A percentile compares a stretch with the other conserved stretches of the same genome.
These are phyloP conservation scores for Melanostoma scalare DNA, from an alignment of 2,888 invertebrate species.

Conservation along the genomic window DNA sequence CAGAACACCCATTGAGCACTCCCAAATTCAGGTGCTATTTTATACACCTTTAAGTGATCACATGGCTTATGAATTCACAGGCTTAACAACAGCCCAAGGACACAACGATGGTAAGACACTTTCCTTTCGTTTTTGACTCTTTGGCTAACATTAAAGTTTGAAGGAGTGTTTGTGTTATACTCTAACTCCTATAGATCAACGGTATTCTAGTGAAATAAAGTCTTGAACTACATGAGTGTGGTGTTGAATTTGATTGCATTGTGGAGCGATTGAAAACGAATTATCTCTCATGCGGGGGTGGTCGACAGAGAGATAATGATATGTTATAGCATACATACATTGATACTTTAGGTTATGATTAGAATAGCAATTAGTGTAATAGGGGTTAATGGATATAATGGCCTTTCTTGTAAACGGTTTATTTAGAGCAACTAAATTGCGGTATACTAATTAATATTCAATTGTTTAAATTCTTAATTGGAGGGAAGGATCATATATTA, in stretches of 20 bases:
- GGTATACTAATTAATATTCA: conserved; percentile 1
- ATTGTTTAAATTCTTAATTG: conserved; percentile 5
- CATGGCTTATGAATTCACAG: conserved; percentile 64
- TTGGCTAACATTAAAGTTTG: conserved; percentile 32
- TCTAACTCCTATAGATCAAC: conserved; percentile 33
- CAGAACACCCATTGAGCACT: conserved; percentile 58
- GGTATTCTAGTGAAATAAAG: conserved; percentile 44
- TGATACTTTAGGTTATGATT: conserved; percentile 30
- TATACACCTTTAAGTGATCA: conserved; percentile 60
- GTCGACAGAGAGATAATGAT: conserved; percentile 48
- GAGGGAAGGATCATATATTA: too few species aligned
- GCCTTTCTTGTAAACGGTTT: conserved; percentile 23
- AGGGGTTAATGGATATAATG: conserved; percentile 39
- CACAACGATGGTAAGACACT: conserved; percentile 64
- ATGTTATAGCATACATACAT: conserved; percentile 32
- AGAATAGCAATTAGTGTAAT: conserved; percentile 42
- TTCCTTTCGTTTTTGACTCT: conserved; percentile 59
- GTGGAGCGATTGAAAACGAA: conserved; percentile 21
- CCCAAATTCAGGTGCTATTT: conserved; percentile 71
- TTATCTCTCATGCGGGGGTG: not conserved
- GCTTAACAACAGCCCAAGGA: conserved; percentile 48
- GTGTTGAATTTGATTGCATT: conserved; percentile 42
- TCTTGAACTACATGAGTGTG: conserved; percentile 14
- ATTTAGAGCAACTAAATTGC: conserved; percentile 20
- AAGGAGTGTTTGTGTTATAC: conserved; percentile 30